Evolutionary conservation across 2,888 invertebrate species (phyloP).

Genomic region (Tuberolachnus salignus): DNA sequence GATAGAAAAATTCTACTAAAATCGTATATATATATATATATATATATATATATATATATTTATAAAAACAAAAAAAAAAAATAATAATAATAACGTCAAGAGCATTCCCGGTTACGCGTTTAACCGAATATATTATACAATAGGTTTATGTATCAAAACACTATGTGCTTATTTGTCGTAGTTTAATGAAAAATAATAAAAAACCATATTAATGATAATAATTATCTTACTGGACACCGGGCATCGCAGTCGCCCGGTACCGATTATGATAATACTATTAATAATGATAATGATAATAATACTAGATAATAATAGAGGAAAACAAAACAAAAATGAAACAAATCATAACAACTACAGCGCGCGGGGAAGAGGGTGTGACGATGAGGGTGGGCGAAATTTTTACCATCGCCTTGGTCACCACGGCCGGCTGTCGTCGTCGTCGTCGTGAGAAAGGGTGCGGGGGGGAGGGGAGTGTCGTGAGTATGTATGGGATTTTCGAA

Average conservation of each 20-base stretch:
- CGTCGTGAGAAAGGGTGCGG: background rate
- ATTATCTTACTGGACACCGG: conserved; percentile 1
- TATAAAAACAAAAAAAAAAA: background rate
- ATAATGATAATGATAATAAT: conserved; percentile 14
- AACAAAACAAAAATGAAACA: background rate
- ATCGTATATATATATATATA: too few relatives aligned
- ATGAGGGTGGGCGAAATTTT: background rate
- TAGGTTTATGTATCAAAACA: conserved; percentile 27
- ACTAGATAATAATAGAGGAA: background rate
- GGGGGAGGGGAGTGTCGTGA: background rate
- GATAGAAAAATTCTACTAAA: conserved; percentile 9
- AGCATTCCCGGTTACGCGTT: conserved; percentile 25
- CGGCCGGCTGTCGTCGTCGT: background rate
- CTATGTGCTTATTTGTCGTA: background rate
- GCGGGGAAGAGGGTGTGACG: background rate
- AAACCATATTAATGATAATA: conserved; percentile 30
- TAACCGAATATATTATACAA: background rate
- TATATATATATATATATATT: too few relatives aligned
- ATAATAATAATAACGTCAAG: conserved; percentile 44
- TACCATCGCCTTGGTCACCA: too few relatives aligned
- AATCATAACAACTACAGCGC: background rate
- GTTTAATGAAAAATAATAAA: background rate
- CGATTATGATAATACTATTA: background rate
- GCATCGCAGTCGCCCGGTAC: background rate
- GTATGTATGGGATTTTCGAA: background rate